phyloP scores from a whole-genome alignment of 2,888 invertebrate species.

The Sinodicranocentrus sp. region DNA sequence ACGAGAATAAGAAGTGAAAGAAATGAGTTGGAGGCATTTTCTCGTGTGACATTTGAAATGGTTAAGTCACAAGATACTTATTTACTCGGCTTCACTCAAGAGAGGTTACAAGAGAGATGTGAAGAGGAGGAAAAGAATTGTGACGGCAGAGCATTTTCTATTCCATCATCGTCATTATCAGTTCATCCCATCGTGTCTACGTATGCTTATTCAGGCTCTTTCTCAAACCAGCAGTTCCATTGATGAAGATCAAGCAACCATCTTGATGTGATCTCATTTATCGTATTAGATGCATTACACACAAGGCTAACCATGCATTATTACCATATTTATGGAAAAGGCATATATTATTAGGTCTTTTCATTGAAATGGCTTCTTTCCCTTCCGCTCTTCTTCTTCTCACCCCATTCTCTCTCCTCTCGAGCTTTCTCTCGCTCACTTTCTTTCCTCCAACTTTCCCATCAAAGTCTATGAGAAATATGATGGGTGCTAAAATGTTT shows the following conservation, averaged over 20 bases:
- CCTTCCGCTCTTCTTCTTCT: constrained; percentile 19
- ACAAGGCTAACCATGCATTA: constrained; percentile 59
- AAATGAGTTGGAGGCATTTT: constrained; percentile 14
- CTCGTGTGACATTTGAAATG: constrained; percentile 7
- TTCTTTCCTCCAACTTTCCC: constrained; percentile 22
- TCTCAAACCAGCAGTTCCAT: constrained; percentile 9
- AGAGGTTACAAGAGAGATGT: background rate
- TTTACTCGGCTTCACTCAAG: constrained; percentile 3
- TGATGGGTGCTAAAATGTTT: constrained; percentile 64
- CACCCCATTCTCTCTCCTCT: constrained; percentile 23
- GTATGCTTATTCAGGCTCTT: too few species aligned
- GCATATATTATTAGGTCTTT: constrained; percentile 49
- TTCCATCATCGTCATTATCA: constrained; percentile 3
- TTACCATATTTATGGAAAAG: constrained; percentile 65
- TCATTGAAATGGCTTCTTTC: constrained; percentile 51
- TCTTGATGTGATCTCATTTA: constrained; percentile 61
- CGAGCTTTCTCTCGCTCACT: constrained; percentile 20
- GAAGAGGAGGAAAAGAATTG: background rate
- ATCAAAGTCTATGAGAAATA: constrained; percentile 42
- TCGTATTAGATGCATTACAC: constrained; percentile 59
- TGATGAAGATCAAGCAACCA: constrained; percentile 54
- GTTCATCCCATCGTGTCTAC: background rate
- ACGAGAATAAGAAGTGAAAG: background rate
- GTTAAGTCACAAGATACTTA: constrained; percentile 8
- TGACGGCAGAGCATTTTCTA: constrained; percentile 5